phyloP scores from a whole-genome alignment of 2,888 invertebrate species.

The Aradus depressus region DNA sequence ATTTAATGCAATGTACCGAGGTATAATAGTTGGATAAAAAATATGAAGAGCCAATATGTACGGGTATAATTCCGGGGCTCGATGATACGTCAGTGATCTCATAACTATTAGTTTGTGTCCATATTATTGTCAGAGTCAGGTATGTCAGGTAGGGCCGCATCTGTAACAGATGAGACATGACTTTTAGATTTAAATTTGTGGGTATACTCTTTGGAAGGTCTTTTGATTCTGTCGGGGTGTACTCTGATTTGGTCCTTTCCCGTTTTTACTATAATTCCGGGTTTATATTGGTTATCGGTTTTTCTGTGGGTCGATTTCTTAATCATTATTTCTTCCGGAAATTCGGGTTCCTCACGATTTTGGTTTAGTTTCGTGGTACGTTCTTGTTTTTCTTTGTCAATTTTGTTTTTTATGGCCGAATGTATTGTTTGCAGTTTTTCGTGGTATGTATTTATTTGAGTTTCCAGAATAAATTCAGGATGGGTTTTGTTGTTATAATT shows the following conservation, averaged over 20 bases:
- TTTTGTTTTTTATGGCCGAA: not conserved
- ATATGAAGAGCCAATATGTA: too few species aligned
- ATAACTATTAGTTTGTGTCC: too few species aligned
- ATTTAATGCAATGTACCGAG: too few species aligned
- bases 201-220: not conserved
- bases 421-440: not conserved
- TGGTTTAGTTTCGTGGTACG: not conserved
- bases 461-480: not conserved
- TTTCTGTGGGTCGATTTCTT: slow-evolving; percentile 1
- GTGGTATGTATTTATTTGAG: slow-evolving; percentile 8
- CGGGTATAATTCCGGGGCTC: too few species aligned
- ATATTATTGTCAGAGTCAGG: too few species aligned
- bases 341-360: not conserved
- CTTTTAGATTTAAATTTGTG: not conserved
- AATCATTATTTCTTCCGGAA: not conserved
- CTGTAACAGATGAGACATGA: too few species aligned
- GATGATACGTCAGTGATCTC: too few species aligned
- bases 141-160: too few species aligned
- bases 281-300: not conserved
- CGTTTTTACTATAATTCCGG: not conserved
- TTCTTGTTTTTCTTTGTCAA: not conserved
- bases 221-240: not conserved
- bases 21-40: too few species aligned
- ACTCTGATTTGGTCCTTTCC: not conserved
- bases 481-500: not conserved